A percentile compares a stretch with the other conserved stretches of the same genome.
Conservation (phyloP, 2,113 vertebrate species). For the Peucedramus taeniatus region DNA sequence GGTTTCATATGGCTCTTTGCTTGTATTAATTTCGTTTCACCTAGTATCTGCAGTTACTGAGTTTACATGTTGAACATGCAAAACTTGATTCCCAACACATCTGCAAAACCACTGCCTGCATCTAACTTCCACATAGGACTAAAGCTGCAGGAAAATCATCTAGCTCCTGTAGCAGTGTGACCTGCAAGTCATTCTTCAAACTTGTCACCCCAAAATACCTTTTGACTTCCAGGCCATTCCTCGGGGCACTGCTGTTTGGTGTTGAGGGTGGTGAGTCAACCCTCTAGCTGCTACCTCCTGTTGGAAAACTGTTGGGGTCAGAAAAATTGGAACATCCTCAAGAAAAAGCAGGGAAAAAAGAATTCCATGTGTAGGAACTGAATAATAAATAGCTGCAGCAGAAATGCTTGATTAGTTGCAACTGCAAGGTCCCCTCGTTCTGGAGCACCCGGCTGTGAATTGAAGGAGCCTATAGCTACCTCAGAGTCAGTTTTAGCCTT, state of each 20-base stretch:
- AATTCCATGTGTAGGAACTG: background rate
- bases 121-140: fast-evolving
- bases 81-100: background rate
- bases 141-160: background rate
- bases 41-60: background rate
- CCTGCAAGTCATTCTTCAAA: background rate
- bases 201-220: background rate
- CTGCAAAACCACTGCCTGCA: background rate
- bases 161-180: background rate
- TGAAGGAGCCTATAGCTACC: background rate
- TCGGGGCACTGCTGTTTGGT: background rate
- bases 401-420: background rate
- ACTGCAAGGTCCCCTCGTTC: background rate
- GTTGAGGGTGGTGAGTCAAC: background rate
- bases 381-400: background rate
- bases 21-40: background rate
- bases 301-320: background rate
- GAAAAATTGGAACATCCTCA: background rate
- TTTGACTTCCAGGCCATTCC: background rate
- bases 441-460: background rate
- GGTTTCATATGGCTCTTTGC: background rate
- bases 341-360: background rate
- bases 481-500: background rate
- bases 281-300: background rate
- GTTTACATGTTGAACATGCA: background rate